These are phyloP conservation scores for Odontamblyopus rebecca DNA, from an alignment of 2,797 vertebrate genomes.

Conservation along the genomic window DNA sequence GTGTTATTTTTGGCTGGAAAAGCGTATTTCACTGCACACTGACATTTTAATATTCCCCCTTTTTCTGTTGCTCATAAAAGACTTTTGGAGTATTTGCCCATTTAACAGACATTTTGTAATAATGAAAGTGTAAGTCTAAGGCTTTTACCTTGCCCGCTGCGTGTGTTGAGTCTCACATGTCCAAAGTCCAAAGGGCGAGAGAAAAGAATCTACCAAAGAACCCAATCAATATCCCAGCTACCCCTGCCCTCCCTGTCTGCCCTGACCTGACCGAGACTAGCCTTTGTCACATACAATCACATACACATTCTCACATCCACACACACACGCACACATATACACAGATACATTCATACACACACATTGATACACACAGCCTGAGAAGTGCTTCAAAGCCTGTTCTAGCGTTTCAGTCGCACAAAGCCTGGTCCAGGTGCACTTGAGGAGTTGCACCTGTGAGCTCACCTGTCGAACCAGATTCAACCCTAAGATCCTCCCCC, in stretches of 20 bases:
- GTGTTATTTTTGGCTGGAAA: too few relatives aligned
- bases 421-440: slow-evolving; percentile 56
- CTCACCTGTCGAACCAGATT: slow-evolving; percentile 77
- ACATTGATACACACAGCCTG: slow-evolving; percentile 6
- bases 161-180: slow-evolving; percentile 36
- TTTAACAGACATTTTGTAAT: slow-evolving; percentile 1
- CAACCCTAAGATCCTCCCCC: slow-evolving; percentile 44
- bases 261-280: slow-evolving; percentile 18
- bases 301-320: slow-evolving; percentile 15
- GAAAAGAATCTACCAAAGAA: slow-evolving; percentile 29
- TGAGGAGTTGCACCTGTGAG: slow-evolving; percentile 60
- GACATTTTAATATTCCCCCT: neutral
- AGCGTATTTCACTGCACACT: too few relatives aligned
- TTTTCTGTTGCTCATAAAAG: neutral
- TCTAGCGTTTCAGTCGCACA: slow-evolving; percentile 31
- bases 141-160: slow-evolving; percentile 47
- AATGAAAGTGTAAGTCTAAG: neutral
- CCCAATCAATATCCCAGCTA: slow-evolving; percentile 40
- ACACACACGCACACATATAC: slow-evolving; percentile 22
- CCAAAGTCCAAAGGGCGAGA: slow-evolving; percentile 60
- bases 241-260: slow-evolving; percentile 42
- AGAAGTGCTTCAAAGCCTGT: slow-evolving; percentile 34
- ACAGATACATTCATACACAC: neutral
- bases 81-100: neutral
- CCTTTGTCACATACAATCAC: slow-evolving; percentile 33